Base-by-base conservation (phyloP, 2,113 vertebrate species). In the Zosterops pallidus region DNA sequence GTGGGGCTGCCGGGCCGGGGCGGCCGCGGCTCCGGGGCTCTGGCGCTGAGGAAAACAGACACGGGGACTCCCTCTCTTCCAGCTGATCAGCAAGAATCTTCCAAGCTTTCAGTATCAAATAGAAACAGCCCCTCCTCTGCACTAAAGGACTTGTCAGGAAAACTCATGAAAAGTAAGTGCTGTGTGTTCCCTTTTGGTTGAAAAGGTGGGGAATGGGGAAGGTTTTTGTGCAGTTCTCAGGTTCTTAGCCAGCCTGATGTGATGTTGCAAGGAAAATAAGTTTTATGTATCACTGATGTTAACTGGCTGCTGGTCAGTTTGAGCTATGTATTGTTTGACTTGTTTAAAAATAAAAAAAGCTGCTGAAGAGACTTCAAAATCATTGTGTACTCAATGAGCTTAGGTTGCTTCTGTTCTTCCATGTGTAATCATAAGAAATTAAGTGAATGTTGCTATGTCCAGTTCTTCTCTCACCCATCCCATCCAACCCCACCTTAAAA, bases 101-200 rank as follows among this genome's bases (percentile, higher is more conserved):
- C 98, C 97, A 98, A 94, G 97, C 98, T 98, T 14, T 97, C 97
- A 14, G 97, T 98, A 39, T 98, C 99, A 55, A 97, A 92, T 53
- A 98, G 98, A 96, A 97, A 95, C 92, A 99, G 97, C 95, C 90
- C 98, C 2, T 97, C 97, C 94, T 98, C 97, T 96, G 98, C 98
- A 85, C 97, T 99, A 67, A 97, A 96, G 88, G 99, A 99, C 83
- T 96, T 99, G 89, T 99, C 99, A 18, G 98, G 98, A 96, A 99
- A 98, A 92, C 98, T 99, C 86, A 99, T 99, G 99, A 99, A 99
- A 98, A 99, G 99, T 99, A 98, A 99, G 99, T 98, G 86, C 18
- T 29, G 7, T 4, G n/a, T 42, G n/a, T 77, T 60, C 14, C 42
- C 11, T 86, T 86, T 86, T 41, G 59, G 69, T 88, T 21, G 9